Conservation (phyloP, 2,113 vertebrate genomes). For the Notothenia rossii region DNA sequence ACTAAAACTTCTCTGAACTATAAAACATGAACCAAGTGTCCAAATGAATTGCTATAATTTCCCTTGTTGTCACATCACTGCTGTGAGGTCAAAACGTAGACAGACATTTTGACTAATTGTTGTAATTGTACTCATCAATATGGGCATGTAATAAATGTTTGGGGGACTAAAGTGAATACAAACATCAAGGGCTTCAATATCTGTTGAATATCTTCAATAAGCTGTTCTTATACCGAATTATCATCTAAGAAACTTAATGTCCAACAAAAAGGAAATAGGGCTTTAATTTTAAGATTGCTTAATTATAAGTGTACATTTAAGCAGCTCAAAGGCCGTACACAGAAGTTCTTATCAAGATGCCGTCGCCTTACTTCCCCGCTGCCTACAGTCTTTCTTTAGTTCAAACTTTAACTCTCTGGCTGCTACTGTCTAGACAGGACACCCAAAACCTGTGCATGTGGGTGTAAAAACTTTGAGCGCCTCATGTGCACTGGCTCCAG, state of each 20-base stretch:
- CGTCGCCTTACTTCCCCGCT: slow-evolving; percentile 2
- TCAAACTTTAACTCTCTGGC: slow-evolving; percentile 9
- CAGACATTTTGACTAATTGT: slow-evolving; percentile 46
- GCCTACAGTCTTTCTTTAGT: slow-evolving; percentile 15
- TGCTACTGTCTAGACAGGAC: slow-evolving; percentile 76
- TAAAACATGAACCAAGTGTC: slow-evolving; percentile 32
- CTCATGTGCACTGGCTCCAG: slow-evolving; percentile 57
- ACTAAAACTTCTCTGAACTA: no score
- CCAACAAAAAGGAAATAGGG: background rate
- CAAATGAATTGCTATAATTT: slow-evolving; percentile 47
- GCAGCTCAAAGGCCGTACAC: background rate
- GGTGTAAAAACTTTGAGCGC: slow-evolving; percentile 33
- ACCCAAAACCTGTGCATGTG: slow-evolving; percentile 66
- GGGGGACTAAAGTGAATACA: slow-evolving; percentile 31
- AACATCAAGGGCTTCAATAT: slow-evolving; percentile 9
- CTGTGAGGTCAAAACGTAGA: slow-evolving; percentile 54
- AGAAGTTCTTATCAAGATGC: slow-evolving; percentile 5
- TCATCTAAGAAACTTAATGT: background rate
- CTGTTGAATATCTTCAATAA: background rate
- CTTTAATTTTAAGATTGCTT: background rate
- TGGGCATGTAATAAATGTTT: slow-evolving; percentile 31
- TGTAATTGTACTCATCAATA: slow-evolving; percentile 54
- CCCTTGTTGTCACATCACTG: slow-evolving; percentile 46
- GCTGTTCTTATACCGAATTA: background rate
- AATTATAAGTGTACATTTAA: background rate